phyloP scores from a whole-genome alignment of 2,113 vertebrate species.

The Zosterops pallidus region DNA sequence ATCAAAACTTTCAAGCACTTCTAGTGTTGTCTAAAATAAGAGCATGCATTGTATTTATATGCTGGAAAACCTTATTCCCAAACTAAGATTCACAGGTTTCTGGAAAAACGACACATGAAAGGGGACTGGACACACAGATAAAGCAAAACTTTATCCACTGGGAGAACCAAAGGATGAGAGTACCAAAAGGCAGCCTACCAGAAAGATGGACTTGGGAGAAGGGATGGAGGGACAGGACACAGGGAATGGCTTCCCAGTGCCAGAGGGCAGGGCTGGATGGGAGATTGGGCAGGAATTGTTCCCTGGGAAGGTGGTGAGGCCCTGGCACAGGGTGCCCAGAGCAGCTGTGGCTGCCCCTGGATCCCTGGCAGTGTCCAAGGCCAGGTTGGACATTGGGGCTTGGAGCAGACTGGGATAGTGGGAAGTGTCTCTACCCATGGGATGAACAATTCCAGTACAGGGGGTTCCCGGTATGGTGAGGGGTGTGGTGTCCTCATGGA shows the following conservation, averaged over 20 bases:
- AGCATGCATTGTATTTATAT: background rate
- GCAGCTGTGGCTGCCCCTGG: background rate
- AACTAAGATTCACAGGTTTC: background rate
- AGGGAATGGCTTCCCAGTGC: background rate
- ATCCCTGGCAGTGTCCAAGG: background rate
- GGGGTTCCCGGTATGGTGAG: accelerated
- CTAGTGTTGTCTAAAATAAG: background rate
- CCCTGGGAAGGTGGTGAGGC: background rate
- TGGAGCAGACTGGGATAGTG: background rate
- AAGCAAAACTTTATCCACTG: background rate
- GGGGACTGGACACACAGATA: background rate
- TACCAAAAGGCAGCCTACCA: background rate
- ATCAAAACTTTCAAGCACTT: background rate
- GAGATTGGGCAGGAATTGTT: background rate
- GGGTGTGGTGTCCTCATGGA: accelerated
- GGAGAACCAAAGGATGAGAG: background rate
- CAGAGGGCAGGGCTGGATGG: background rate
- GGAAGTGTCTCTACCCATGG: background rate
- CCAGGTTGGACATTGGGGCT: background rate
- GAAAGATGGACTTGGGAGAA: background rate
- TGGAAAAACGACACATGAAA: background rate
- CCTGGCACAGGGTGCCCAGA: background rate
- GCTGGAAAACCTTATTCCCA: background rate
- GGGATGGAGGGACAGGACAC: background rate
- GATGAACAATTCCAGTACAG: accelerated